These are phyloP conservation scores for Xyliphius kryptos DNA, from an alignment of 2,113 vertebrate genomes.

Conservation along the genomic window DNA sequence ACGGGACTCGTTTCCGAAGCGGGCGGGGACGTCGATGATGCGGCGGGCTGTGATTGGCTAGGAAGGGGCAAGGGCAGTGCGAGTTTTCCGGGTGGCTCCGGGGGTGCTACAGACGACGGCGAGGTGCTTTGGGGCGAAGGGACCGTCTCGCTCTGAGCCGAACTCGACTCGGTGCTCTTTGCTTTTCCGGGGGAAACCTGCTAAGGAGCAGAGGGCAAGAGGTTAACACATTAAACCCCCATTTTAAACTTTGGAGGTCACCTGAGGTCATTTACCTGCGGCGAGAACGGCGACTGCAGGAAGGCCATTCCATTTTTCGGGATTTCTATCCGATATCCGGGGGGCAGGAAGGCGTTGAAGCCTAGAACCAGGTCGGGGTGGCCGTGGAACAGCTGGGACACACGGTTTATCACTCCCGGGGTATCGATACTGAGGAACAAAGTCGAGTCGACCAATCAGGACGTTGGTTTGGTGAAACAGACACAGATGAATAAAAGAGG, in stretches of 20 bases:
- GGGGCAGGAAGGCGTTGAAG: conserved; percentile 93
- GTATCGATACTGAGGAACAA: conserved; percentile 89
- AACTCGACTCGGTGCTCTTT: conserved; percentile 55
- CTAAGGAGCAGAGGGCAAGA: too few relatives aligned
- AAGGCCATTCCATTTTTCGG: conserved; percentile 88
- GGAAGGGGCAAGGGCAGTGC: conserved; percentile 64
- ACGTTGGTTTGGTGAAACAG: too few relatives aligned
- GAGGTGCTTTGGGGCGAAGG: conserved; percentile 52
- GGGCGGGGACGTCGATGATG: conserved; percentile 60
- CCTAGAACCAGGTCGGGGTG: conserved; percentile 93
- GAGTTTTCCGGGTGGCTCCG: conserved; percentile 61
- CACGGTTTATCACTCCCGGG: conserved; percentile 91
- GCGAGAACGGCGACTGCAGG: conserved; percentile 78
- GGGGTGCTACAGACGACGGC: conserved; percentile 46
- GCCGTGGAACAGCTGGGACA: conserved; percentile 93
- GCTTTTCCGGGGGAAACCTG: conserved; percentile 49
- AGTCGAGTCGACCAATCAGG: too few relatives aligned
- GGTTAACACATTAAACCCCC: too few relatives aligned
- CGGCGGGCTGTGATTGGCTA: conserved; percentile 62
- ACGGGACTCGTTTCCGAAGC: conserved; percentile 85
- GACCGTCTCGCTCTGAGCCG: conserved; percentile 52
- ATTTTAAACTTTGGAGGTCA: too few relatives aligned
- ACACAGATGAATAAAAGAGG: too few relatives aligned
- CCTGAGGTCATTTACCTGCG: too few relatives aligned
- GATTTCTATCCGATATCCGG: conserved; percentile 94